Conservation (phyloP, 2,888 invertebrate species). For the Harmothoe impar region DNA sequence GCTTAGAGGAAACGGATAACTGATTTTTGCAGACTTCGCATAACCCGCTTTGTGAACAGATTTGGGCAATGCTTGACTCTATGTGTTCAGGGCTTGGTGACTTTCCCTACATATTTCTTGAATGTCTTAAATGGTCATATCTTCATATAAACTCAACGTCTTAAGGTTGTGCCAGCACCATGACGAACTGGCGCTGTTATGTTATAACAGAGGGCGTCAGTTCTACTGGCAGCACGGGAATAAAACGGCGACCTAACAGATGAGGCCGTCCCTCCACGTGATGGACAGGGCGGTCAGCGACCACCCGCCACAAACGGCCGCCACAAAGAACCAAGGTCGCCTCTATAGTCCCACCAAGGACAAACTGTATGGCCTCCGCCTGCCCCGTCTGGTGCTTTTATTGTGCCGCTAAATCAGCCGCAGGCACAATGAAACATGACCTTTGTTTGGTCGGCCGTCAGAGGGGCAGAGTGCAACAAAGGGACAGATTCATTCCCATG, state of each 20-base stretch:
- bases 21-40: no score
- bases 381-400: not conserved
- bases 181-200: no score
- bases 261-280: not conserved
- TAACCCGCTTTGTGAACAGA: no score
- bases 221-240: not conserved
- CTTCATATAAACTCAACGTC: no score
- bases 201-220: no score
- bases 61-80: no score
- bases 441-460: not conserved
- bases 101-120: no score
- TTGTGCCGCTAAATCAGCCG: not conserved
- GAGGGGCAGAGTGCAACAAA: not conserved
- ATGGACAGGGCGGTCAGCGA: conserved; percentile 2
- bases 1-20: no score
- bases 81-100: no score
- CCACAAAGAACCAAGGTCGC: conserved; percentile 47
- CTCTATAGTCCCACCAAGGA: conserved; percentile 26
- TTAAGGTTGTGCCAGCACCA: no score
- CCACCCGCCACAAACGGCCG: conserved; percentile 4
- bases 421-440: conserved; percentile 4
- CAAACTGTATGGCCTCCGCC: not conserved
- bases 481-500: no score
- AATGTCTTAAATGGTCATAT: no score
- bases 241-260: not conserved